phyloP scores from a whole-genome alignment of 1,140 invertebrate genomes.

The Mamestra configurata region DNA sequence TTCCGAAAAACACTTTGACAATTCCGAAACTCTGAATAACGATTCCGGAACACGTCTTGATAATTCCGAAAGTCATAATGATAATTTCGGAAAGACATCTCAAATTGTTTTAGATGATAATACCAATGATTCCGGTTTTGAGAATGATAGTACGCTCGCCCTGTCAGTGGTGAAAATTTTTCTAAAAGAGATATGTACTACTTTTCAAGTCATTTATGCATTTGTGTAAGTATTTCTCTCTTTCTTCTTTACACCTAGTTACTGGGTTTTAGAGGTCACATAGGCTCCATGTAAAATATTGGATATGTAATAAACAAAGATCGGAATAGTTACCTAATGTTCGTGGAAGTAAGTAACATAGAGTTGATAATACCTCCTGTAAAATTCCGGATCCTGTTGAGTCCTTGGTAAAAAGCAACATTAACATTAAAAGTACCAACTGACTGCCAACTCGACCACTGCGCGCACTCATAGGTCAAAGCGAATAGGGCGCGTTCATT shows the following conservation, averaged over 20 bases:
- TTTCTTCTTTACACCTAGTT: conserved; percentile 29
- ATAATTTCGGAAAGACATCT: background rate
- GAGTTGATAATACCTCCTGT: too few relatives aligned
- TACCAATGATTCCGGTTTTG: conserved; percentile 62
- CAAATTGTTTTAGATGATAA: conserved; percentile 32
- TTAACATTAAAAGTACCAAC: too few relatives aligned
- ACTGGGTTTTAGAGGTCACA: too few relatives aligned
- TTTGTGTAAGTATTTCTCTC: conserved; percentile 68
- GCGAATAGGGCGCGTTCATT: too few relatives aligned
- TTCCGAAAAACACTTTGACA: background rate
- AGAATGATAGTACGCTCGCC: conserved; percentile 51
- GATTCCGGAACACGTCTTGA: background rate
- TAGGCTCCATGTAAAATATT: too few relatives aligned
- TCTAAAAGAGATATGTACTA: conserved; percentile 55
- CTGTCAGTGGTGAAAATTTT: conserved; percentile 56
- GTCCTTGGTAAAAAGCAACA: too few relatives aligned
- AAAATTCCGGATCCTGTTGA: too few relatives aligned
- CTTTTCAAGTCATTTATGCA: conserved; percentile 58
- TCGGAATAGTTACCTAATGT: too few relatives aligned
- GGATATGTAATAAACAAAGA: too few relatives aligned
- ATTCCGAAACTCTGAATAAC: background rate
- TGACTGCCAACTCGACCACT: too few relatives aligned
- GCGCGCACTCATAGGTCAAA: too few relatives aligned
- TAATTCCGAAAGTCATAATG: background rate
- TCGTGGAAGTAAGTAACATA: too few relatives aligned